A percentile compares a stretch with the other conserved stretches of the same genome.
phyloP scores from a whole-genome alignment of 2,113 vertebrate genomes.

The Pagrus major region DNA sequence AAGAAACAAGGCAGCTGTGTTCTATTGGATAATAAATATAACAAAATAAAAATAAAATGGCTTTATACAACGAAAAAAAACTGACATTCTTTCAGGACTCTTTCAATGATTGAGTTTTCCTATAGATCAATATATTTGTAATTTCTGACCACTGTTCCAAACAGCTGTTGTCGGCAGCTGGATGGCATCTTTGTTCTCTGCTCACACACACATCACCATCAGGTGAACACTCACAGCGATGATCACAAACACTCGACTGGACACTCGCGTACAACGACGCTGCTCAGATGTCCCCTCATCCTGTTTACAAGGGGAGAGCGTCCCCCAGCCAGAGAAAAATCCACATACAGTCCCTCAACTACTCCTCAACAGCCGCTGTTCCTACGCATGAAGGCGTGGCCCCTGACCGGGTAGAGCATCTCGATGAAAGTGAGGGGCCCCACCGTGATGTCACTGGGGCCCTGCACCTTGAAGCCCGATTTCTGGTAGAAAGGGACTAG shows the following conservation, averaged over 20 bases:
- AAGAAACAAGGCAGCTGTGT: slow-evolving; percentile 30
- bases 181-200: background rate
- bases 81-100: background rate
- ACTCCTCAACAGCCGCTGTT: slow-evolving; percentile 84
- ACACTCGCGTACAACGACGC: background rate
- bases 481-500: slow-evolving; percentile 92
- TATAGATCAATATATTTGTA: background rate
- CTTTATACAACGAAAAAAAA: no score
- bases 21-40: slow-evolving; percentile 47
- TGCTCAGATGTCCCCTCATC: background rate
- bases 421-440: slow-evolving; percentile 87
- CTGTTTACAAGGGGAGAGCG: background rate
- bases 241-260: slow-evolving; percentile 20
- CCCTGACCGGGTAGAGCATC: slow-evolving; percentile 83
- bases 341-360: background rate
- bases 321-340: background rate
- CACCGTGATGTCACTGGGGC: slow-evolving; percentile 85
- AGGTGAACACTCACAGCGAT: slow-evolving; percentile 5
- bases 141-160: background rate
- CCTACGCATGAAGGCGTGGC: slow-evolving; percentile 86
- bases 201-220: background rate
- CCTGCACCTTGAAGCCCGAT: slow-evolving; percentile 85
- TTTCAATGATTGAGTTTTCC: slow-evolving; percentile 4
- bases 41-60: slow-evolving; percentile 39
- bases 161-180: slow-evolving; percentile 13